Evolutionary conservation across 2,113 vertebrate species (phyloP), one percentile per base, ranked within the genome.

Genomic region (Odocoileus hemionus): DNA sequence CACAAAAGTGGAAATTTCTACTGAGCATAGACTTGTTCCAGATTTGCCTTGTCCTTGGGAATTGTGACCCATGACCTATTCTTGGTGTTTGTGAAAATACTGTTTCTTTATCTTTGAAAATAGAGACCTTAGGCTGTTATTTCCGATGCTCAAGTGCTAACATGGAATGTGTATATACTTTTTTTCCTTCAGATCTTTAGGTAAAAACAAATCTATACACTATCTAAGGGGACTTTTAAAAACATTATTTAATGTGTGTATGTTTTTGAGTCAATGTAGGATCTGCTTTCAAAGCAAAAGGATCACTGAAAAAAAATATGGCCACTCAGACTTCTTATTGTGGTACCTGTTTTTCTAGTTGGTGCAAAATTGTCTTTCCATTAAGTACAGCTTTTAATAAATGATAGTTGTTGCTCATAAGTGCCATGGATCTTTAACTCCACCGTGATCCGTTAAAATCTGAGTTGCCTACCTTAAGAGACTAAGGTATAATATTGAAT

Each of bases 201-300:
- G 21, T 91, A 64, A 79, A 95, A 93, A 50, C 67, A 78, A 86
- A 79, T 57, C 58, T 58, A 1, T 15, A 45, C 90, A 36, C 33
- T 23, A 45, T 64, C 23, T n/a, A 90, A 92, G 26, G 82, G 74
- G 82, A 11, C 91, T 91, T 94, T 64, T 61, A 55, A 43, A 88
- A 88, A 82, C 57, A 84, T 39, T 61, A 16, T 61, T 95, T 88
- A 85, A 86, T 88, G 12, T 87, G 47, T 52, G 2, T 55, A 11
- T 76, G 23, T 86, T 86, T 93, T 78, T 21, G 33, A 80, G n/a
- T 86, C 30, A 43, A 4, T 76, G 8, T 79, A 58, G 82, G 30
- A 60, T 95, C 45, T 87, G 6, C 83, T 93, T 91, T 93, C 86
- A 95, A 94, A 89, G 58, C 21, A 80, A 83, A 96, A 30, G 6